phyloP scores from a whole-genome alignment of 2,797 vertebrate species.

The Parotocinclus haroldoi region DNA sequence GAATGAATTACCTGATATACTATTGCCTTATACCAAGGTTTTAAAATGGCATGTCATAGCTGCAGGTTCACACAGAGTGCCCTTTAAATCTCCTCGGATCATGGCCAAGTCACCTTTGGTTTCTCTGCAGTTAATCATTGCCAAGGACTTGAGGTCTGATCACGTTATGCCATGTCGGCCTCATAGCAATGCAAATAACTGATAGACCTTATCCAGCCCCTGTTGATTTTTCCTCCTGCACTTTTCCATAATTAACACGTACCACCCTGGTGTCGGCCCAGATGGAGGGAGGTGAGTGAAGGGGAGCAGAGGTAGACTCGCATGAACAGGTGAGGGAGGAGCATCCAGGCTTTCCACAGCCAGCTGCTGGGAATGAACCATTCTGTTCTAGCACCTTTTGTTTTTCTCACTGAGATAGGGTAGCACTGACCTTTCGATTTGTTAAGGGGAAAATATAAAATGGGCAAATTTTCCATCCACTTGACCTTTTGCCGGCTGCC shows the following conservation, averaged over 20 bases:
- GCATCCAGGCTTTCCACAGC: constrained; percentile 38
- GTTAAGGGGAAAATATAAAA: constrained; percentile 35
- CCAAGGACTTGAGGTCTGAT: constrained; percentile 32
- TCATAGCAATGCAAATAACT: constrained; percentile 49
- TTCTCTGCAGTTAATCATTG: constrained; percentile 43
- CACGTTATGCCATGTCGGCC: constrained; percentile 26
- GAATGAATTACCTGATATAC: not conserved
- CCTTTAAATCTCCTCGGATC: constrained; percentile 12
- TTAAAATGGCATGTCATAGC: constrained; percentile 17
- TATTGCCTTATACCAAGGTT: not conserved
- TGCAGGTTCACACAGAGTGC: not conserved
- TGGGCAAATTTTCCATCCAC: constrained; percentile 29
- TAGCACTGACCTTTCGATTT: constrained; percentile 49
- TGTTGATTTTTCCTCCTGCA: constrained; percentile 52
- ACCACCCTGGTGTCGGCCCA: constrained; percentile 60
- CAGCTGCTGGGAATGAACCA: constrained; percentile 38
- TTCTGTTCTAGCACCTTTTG: constrained; percentile 38
- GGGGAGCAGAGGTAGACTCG: constrained; percentile 29
- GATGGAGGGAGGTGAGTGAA: constrained; percentile 58
- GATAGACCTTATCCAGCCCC: constrained; percentile 43
- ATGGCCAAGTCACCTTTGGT: constrained; percentile 21
- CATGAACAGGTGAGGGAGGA: constrained; percentile 38
- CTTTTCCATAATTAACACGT: constrained; percentile 40
- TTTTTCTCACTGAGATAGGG: constrained; percentile 61
- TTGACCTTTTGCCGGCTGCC: constrained; percentile 39